Evolutionary conservation across 2,797 vertebrate species (phyloP), one percentile per base, ranked within the genome.

Genomic region (Oreochromis mossambicus): DNA sequence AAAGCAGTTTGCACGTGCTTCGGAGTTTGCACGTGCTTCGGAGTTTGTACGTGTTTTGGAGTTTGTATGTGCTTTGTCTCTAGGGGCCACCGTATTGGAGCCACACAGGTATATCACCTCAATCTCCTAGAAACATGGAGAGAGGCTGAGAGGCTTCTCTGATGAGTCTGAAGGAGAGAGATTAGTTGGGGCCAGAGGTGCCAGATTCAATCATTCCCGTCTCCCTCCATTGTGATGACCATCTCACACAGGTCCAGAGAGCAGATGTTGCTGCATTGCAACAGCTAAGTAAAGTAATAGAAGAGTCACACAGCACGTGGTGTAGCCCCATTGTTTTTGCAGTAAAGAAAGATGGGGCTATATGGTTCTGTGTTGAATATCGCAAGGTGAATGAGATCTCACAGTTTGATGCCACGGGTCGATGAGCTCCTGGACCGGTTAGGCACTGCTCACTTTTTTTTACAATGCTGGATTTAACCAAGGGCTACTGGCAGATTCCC

Each of bases 341-440:
- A 58, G 55, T 1, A 58, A 58, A 58, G 55, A 0, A 58, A 58
- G 55, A 58, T 58, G 55, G 55, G 14, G 26, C 0, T 0, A 58
- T 10, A 58, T 58, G 26, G 8, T 58, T 58, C 26, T 56, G 55
- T 58, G 55, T 32, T 32, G 26, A 58, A 58, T 58, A 32, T 58
- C 3, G 2, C 55, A 58, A 32, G 8, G 2, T 58, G 26, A 58
- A 58, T 58, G 5, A 58, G 55, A 17, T 32, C 26, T 58, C 26
- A 58, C 54, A 56, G 55, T 32, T 58, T 58, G 55, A 58, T 17
- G 26, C 26, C 14, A 58, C 0, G 0, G 26, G 55, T 58, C 14
- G 5, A 32, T 8, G 3, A 58, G 55, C 55, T 17, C 55, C 55
- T 32, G 55, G 55, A 32, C 26, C 32, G 55, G 8, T 32, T 17